Conservation (phyloP, 1,140 invertebrate species). For the Dermatophagoides farinae region DNA sequence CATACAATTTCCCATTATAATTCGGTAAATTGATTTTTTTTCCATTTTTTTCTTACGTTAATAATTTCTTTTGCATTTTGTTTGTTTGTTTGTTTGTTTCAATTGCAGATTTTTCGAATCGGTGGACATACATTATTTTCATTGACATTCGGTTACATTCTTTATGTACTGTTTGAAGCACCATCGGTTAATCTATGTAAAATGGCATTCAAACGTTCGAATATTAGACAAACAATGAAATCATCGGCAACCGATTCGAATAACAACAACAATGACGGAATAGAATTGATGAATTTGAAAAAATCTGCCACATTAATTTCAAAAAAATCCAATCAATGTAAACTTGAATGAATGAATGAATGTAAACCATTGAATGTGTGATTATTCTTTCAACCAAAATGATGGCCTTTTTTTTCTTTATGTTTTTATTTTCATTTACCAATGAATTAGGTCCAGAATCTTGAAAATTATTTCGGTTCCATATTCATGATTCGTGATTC, state of each 20-base stretch:
- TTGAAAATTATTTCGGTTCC: no score
- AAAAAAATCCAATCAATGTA: neutral
- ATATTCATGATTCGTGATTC: no score
- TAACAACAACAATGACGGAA: neutral
- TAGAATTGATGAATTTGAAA: neutral
- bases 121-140: conserved; percentile 4
- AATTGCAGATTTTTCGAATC: neutral
- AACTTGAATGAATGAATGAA: neutral
- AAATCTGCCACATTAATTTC: neutral
- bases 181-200: conserved; percentile 8
- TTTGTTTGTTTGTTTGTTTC: neutral
- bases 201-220: neutral
- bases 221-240: neutral
- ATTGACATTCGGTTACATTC: neutral
- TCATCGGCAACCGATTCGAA: neutral
- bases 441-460: no score
- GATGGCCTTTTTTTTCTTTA: no score
- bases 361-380: no score
- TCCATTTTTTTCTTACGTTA: neutral
- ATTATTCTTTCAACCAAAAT: no score
- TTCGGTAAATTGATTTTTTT: conserved; percentile 1
- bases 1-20: conserved; percentile 9
- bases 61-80: neutral
- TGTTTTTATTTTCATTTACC: no score
- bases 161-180: conserved; percentile 6